Conservation (phyloP, 2,888 invertebrate genomes). For the Thysanoteuthis rhombus region DNA sequence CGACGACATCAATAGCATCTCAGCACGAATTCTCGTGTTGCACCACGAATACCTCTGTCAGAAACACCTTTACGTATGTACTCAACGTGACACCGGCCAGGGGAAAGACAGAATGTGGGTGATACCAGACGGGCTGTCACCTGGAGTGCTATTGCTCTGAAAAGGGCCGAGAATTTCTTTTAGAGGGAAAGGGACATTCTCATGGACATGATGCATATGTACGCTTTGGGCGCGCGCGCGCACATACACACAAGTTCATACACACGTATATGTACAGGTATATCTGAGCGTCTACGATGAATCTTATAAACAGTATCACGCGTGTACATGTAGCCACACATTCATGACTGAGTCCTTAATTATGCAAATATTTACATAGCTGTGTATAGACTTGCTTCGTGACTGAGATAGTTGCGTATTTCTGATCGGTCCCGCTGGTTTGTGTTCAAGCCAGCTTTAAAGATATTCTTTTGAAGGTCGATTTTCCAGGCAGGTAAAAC, state of each 20-base stretch:
- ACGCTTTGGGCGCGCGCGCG: too few species aligned
- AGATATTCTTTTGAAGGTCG: too few species aligned
- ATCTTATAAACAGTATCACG: background rate
- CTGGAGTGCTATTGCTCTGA: background rate
- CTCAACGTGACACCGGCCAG: background rate
- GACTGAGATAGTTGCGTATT: background rate
- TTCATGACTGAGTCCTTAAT: background rate
- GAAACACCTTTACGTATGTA: background rate
- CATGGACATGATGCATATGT: background rate
- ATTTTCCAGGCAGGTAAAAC: too few species aligned
- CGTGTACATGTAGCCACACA: background rate
- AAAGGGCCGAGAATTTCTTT: background rate
- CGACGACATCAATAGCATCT: background rate
- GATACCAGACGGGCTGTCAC: background rate
- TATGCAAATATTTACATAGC: too few species aligned
- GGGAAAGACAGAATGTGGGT: background rate
- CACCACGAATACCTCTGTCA: constrained; percentile 1
- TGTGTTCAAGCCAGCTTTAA: background rate
- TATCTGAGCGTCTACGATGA: background rate
- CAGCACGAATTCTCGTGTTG: background rate
- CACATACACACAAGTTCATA: too few species aligned
- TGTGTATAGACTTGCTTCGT: background rate
- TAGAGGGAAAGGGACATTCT: background rate
- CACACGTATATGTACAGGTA: background rate
- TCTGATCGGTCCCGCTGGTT: background rate